These are phyloP conservation scores for Drosophila borealis DNA, from an alignment of 2,888 invertebrate genomes.

Conservation along the genomic window DNA sequence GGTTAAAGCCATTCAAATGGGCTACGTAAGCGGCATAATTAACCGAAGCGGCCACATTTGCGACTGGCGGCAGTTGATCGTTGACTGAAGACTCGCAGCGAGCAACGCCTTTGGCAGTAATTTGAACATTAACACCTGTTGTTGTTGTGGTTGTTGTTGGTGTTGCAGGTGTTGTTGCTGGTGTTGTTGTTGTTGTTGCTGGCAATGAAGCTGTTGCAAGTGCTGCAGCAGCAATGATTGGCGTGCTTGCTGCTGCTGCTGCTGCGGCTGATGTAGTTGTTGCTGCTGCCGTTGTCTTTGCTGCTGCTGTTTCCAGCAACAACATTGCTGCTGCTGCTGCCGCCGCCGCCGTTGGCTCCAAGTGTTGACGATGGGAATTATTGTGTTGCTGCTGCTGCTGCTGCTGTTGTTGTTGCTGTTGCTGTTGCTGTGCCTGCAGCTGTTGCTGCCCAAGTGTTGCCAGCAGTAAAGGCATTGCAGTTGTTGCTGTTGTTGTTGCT, in stretches of 20 bases:
- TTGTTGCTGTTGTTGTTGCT: constrained; percentile 31
- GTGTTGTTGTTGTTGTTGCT: constrained; percentile 48
- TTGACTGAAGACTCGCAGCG: constrained; percentile 60
- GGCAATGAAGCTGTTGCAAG: constrained; percentile 35
- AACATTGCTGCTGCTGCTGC: constrained; percentile 58
- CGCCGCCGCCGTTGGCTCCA: constrained; percentile 45
- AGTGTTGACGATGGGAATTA: constrained; percentile 74
- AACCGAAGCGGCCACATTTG: constrained; percentile 48
- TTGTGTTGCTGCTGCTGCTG: constrained; percentile 44
- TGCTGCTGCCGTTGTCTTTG: constrained; percentile 36
- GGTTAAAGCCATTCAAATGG: constrained; percentile 74
- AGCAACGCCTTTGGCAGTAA: constrained; percentile 80
- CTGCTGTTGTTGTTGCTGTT: constrained; percentile 19
- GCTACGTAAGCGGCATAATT: constrained; percentile 70
- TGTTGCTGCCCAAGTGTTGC: constrained; percentile 69
- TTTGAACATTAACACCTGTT: constrained; percentile 84
- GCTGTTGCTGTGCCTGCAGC: constrained; percentile 39
- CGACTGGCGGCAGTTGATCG: constrained; percentile 69
- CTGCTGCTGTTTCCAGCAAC: constrained; percentile 62
- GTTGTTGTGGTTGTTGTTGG: constrained; percentile 29
- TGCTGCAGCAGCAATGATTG: constrained; percentile 26
- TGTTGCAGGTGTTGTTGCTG: constrained; percentile 34
- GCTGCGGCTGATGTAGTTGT: constrained; percentile 17
- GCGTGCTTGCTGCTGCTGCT: constrained; percentile 37
- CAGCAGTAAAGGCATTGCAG: constrained; percentile 59